Conservation (phyloP, 2,888 invertebrate species). For the Hypselothyrea guttata region DNA sequence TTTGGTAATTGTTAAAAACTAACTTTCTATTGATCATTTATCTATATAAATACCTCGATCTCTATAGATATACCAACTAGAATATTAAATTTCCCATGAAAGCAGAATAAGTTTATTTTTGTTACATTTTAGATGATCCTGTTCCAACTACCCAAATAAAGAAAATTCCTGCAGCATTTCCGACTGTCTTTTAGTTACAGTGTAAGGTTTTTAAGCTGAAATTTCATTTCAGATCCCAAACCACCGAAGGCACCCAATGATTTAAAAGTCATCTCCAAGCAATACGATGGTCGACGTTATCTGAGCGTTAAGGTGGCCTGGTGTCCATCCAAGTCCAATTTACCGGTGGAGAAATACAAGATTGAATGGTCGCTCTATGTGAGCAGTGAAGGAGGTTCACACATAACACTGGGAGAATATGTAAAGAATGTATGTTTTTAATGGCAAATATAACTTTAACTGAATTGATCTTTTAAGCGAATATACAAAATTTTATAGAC, state of each 20-base stretch:
- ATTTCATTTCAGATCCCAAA: conserved; percentile 74
- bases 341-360: conserved; percentile 88
- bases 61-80: no score
- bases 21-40: no score
- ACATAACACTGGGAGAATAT: conserved; percentile 76
- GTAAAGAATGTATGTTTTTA: conserved; percentile 77
- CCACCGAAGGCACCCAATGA: conserved; percentile 80
- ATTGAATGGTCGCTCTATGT: conserved; percentile 89
- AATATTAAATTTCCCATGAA: no score
- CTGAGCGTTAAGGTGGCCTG: conserved; percentile 86
- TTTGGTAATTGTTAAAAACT: no score
- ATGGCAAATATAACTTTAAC: not conserved
- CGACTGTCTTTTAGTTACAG: no score
- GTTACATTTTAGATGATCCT: no score
- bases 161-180: no score
- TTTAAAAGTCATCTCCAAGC: conserved; percentile 69
- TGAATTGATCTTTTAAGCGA: no score
- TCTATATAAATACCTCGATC: no score
- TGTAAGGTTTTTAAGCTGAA: not conserved
- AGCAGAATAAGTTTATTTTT: no score
- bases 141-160: no score
- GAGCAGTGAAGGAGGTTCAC: conserved; percentile 81
- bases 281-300: conserved; percentile 82
- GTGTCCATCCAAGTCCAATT: conserved; percentile 87
- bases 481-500: no score